Evolutionary conservation across 2,888 invertebrate genomes (phyloP).

Genomic region (Itoplectis maculator): DNA sequence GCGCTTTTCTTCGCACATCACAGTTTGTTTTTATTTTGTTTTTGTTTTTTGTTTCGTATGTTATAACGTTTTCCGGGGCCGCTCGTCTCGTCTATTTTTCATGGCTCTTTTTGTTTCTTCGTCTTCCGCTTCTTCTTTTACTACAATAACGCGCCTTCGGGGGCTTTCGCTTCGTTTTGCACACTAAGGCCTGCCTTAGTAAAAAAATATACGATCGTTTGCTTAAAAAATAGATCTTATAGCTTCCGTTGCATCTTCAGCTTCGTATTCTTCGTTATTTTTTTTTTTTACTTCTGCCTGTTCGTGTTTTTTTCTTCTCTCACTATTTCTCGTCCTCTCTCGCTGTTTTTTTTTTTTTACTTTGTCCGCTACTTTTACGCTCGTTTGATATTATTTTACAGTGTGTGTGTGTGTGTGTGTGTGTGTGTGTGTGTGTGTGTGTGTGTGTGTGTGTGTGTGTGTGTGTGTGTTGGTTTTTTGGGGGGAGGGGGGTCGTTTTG

Average conservation of each 20-base stretch:
- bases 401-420: slow-evolving; percentile 55
- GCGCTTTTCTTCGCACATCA: slow-evolving; percentile 56
- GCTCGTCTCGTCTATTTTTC: slow-evolving; percentile 47
- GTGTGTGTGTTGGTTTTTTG: slow-evolving; percentile 56
- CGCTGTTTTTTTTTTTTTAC: slow-evolving; percentile 7
- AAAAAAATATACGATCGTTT: slow-evolving; percentile 84
- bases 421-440: slow-evolving; percentile 61
- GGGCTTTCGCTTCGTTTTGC: slow-evolving; percentile 67
- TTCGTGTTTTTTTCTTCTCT: slow-evolving; percentile 10
- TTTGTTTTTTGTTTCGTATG: slow-evolving; percentile 40
- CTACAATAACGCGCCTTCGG: slow-evolving; percentile 57
- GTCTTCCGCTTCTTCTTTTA: slow-evolving; percentile 10
- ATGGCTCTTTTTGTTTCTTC: no score
- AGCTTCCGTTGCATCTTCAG: slow-evolving; percentile 68
- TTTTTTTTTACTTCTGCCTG: slow-evolving; percentile 16
- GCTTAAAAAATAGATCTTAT: slow-evolving; percentile 84
- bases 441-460: slow-evolving; percentile 57
- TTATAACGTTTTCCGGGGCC: slow-evolving; percentile 67
- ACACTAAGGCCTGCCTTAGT: slow-evolving; percentile 84
- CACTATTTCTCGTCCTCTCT: background rate
- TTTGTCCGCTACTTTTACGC: slow-evolving; percentile 46
- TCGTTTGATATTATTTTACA: slow-evolving; percentile 68
- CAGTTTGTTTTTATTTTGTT: slow-evolving; percentile 61
- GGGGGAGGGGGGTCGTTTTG: slow-evolving; percentile 65
- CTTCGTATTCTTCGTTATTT: slow-evolving; percentile 22